phyloP scores from a whole-genome alignment of 2,113 vertebrate genomes.

The Lepisosteus osseus region DNA sequence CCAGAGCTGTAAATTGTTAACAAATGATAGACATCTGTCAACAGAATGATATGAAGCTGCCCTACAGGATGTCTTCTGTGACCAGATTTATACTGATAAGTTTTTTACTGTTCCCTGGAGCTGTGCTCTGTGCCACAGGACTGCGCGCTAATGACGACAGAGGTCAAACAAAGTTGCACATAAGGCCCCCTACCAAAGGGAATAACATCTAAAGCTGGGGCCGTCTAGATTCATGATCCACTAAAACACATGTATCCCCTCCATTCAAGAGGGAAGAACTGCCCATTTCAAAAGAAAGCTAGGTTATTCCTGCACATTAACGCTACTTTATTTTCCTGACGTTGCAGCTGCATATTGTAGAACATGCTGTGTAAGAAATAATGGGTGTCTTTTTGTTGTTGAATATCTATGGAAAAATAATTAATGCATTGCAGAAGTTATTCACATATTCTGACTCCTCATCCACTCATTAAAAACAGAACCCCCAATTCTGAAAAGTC shows the following conservation, averaged over 20 bases:
- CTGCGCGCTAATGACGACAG: background rate
- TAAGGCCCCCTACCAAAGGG: background rate
- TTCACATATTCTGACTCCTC: too few species aligned
- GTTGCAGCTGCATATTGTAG: too few species aligned
- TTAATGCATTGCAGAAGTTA: too few species aligned
- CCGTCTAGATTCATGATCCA: background rate
- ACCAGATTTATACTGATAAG: background rate
- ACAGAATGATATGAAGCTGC: background rate
- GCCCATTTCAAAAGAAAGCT: too few species aligned
- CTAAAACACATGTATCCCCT: background rate
- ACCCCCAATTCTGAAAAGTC: too few species aligned
- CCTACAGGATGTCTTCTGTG: background rate
- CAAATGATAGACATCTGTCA: background rate
- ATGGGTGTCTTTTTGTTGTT: too few species aligned
- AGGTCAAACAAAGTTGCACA: constrained; percentile 9
- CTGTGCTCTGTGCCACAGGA: background rate
- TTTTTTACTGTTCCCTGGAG: background rate
- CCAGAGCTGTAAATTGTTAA: too few species aligned
- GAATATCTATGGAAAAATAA: too few species aligned
- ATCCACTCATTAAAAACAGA: too few species aligned
- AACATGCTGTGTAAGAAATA: too few species aligned
- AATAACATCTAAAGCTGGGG: constrained; percentile 3
- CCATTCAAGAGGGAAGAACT: background rate
- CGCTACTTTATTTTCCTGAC: too few species aligned
- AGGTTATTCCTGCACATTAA: too few species aligned